A percentile compares a stretch with the other conserved stretches of the same genome.
Evolutionary conservation across 2,113 vertebrate genomes (phyloP).

Genomic region (Urocolius indicus): DNA sequence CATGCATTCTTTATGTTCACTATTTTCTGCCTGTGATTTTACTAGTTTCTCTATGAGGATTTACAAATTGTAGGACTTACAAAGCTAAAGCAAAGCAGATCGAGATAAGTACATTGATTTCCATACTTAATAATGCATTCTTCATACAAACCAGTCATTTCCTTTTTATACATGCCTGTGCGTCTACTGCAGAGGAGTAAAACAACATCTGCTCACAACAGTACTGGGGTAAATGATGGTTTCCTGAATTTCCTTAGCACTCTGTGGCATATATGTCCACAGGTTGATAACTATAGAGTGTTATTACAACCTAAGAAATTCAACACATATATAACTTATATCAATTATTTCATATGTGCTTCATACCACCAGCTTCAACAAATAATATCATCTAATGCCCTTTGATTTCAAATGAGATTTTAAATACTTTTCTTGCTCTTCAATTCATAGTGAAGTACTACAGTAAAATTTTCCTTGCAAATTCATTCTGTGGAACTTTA

Average conservation of each 20-base stretch:
- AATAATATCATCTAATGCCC: background rate
- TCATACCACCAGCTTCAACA: background rate
- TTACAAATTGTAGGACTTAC: background rate
- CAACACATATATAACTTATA: background rate
- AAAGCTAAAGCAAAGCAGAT: background rate
- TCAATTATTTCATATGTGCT: background rate
- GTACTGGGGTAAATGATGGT: background rate
- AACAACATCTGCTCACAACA: background rate
- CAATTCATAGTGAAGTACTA: background rate
- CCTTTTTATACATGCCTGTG: background rate
- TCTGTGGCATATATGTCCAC: rapidly evolving
- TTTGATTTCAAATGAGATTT: background rate
- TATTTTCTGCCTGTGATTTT: background rate
- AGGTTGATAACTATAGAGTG: background rate
- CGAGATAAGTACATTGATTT: background rate
- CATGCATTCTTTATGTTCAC: background rate
- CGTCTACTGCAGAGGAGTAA: background rate
- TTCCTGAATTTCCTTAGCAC: background rate
- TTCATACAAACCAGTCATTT: background rate
- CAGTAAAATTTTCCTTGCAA: background rate
- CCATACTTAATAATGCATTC: background rate
- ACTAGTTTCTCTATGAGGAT: background rate
- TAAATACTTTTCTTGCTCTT: background rate
- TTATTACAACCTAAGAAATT: background rate
- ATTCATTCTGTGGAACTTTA: background rate